A percentile compares a stretch with the other conserved stretches of the same genome.
Evolutionary conservation across 2,113 vertebrate genomes (phyloP).

Genomic region (Lynx canadensis): DNA sequence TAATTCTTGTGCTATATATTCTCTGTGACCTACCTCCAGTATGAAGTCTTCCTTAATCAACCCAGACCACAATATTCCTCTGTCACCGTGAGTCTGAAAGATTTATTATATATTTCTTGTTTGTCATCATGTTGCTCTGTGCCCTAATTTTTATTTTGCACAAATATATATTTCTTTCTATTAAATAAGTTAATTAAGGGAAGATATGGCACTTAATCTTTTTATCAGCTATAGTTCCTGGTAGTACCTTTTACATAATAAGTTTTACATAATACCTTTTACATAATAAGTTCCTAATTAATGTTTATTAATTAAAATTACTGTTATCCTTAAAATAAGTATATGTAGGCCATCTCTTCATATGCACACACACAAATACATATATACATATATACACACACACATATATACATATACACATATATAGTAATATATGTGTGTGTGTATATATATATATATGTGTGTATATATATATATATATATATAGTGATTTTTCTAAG

Average conservation of each 20-base stretch:
- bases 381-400: neutral
- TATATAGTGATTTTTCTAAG: neutral
- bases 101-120: neutral
- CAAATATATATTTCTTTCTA: neutral
- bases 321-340: neutral
- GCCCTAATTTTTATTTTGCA: conserved; percentile 24
- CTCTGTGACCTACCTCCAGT: neutral
- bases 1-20: neutral
- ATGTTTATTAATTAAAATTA: neutral
- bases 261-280: neutral
- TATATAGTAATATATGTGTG: neutral
- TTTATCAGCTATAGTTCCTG: neutral
- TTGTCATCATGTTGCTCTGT: neutral
- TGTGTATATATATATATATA: neutral
- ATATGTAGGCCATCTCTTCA: neutral
- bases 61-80: neutral
- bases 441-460: neutral
- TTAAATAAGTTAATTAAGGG: neutral
- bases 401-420: neutral
- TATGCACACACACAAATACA: neutral
- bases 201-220: neutral
- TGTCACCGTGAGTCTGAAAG: neutral
- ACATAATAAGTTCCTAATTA: neutral
- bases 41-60: neutral
- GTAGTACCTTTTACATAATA: neutral